phyloP scores from a whole-genome alignment of 2,797 vertebrate genomes.

The Limosa lapponica region DNA sequence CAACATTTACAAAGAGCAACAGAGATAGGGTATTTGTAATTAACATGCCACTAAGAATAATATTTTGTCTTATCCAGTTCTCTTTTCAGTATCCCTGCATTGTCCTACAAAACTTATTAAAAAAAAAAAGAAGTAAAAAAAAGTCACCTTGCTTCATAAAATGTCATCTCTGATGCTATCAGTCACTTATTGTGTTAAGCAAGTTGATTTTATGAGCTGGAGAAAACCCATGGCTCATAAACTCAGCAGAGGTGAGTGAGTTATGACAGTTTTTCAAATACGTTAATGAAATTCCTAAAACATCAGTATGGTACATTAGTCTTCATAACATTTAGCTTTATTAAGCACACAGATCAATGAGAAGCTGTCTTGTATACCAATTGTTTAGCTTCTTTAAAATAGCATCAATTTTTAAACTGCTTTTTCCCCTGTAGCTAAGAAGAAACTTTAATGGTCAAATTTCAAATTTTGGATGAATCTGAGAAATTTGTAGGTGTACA shows the following conservation, averaged over 20 bases:
- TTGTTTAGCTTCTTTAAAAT: constrained; percentile 70
- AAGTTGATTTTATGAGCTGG: constrained; percentile 77
- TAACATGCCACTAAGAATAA: neutral
- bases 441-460: neutral
- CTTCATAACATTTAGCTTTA: constrained; percentile 79
- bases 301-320: constrained; percentile 81
- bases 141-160: constrained; percentile 76
- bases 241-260: constrained; percentile 79
- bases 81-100: constrained; percentile 34
- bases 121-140: neutral
- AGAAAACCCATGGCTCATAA: constrained; percentile 79
- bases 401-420: constrained; percentile 1
- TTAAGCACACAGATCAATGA: constrained; percentile 77
- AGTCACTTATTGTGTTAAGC: constrained; percentile 67
- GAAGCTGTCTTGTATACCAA: constrained; percentile 60
- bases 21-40: neutral
- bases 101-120: neutral
- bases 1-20: neutral
- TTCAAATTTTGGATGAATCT: neutral
- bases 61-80: neutral
- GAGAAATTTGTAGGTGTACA: neutral
- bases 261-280: constrained; percentile 77
- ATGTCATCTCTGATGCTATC: constrained; percentile 67
- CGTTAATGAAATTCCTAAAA: constrained; percentile 80
- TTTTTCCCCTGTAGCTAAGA: neutral